Evolutionary conservation across 2,113 vertebrate species (phyloP).

Genomic region (Paramormyrops kingsleyae): DNA sequence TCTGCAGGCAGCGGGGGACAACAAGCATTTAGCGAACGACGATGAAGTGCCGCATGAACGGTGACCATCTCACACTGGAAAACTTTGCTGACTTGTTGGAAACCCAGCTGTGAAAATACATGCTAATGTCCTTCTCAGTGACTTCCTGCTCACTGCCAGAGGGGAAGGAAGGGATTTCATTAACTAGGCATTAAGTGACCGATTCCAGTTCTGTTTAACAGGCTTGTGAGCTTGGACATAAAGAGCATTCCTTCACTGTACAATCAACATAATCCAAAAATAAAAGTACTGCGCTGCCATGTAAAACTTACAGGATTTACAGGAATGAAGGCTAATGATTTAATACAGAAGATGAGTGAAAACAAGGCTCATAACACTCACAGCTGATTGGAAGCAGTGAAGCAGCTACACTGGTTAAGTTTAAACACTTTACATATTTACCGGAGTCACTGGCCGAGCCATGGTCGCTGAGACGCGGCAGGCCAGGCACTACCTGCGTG

Average conservation of each 20-base stretch:
- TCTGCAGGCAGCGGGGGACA: constrained; percentile 50
- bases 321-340: background rate
- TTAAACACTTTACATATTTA: constrained; percentile 34
- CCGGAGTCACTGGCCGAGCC: constrained; percentile 85
- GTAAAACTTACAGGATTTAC: background rate
- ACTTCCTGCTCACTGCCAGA: background rate
- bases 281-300: background rate
- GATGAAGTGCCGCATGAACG: background rate
- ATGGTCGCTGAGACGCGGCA: constrained; percentile 75
- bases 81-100: background rate
- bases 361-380: background rate
- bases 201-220: background rate
- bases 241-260: background rate
- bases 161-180: background rate
- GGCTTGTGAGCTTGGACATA: background rate
- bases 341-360: background rate
- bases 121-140: background rate
- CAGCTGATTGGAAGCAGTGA: background rate
- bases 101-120: background rate
- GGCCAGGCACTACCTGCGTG: constrained; percentile 85
- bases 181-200: background rate
- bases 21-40: constrained; percentile 10
- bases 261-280: background rate
- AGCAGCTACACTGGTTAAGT: background rate
- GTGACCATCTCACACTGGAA: background rate